Evolutionary conservation across 1,140 invertebrate species (phyloP).

Genomic region (Brachionus plicatilis): DNA sequence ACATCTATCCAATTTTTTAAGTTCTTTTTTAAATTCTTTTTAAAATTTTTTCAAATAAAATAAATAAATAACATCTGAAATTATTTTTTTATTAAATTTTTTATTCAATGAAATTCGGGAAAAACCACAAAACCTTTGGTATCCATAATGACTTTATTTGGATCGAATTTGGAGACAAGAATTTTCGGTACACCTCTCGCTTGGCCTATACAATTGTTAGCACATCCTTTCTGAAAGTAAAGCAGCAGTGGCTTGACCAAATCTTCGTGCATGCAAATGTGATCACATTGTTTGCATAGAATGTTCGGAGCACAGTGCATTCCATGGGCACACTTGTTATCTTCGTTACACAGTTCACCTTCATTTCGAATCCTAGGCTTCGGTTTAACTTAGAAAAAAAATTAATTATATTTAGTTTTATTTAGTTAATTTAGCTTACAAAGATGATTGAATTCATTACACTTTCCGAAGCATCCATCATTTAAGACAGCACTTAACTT

Average conservation of each 20-base stretch:
- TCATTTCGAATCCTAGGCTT: background rate
- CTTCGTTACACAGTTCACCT: background rate
- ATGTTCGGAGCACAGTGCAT: background rate
- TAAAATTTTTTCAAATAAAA: background rate
- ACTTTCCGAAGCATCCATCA: background rate
- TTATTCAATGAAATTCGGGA: slow-evolving; percentile 1
- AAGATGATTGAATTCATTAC: slow-evolving; percentile 8
- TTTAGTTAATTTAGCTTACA: background rate
- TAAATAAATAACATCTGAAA: background rate
- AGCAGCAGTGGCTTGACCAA: background rate
- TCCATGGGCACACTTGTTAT: background rate
- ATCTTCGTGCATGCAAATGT: slow-evolving; percentile 21
- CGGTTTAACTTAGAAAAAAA: background rate
- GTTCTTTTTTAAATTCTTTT: too few relatives aligned
- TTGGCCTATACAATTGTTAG: background rate
- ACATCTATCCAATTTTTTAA: background rate
- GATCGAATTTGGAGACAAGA: background rate
- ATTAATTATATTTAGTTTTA: background rate
- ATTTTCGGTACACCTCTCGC: background rate
- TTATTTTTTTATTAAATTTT: background rate
- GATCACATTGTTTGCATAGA: slow-evolving; percentile 9
- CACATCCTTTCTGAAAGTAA: background rate
- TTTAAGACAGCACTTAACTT: background rate
- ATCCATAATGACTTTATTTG: background rate
- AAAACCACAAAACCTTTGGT: background rate